These are phyloP conservation scores for Lethrus apterus DNA, from an alignment of 1,140 invertebrate species.

Conservation along the genomic window DNA sequence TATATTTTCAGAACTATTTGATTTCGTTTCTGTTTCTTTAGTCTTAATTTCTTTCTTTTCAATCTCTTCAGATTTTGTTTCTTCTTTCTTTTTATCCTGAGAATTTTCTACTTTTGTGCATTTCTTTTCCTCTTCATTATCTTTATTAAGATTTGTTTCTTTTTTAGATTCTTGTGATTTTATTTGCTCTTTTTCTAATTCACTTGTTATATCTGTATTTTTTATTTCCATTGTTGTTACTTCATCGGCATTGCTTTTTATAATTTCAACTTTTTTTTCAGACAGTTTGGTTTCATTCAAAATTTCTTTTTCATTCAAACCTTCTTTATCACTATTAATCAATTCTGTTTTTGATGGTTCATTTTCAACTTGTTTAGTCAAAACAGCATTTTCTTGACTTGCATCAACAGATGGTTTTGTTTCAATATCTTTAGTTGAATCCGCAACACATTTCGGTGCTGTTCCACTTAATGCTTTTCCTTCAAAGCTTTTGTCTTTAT, in stretches of 20 bases:
- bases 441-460: background rate
- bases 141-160: background rate
- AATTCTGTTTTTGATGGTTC: background rate
- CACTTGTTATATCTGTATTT: background rate
- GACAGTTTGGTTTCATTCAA: background rate
- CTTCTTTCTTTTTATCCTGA: slow-evolving; percentile 1
- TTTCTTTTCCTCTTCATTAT: background rate
- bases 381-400: background rate
- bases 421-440: background rate
- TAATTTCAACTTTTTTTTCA: background rate
- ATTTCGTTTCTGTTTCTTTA: background rate
- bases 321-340: background rate
- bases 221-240: background rate
- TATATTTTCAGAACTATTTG: background rate
- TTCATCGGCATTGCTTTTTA: background rate
- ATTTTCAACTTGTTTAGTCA: background rate
- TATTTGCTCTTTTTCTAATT: background rate
- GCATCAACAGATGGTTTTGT: background rate
- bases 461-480: background rate
- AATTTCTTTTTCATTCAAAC: background rate
- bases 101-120: background rate
- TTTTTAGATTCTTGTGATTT: background rate
- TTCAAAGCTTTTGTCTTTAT: background rate
- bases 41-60: background rate
- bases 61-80: background rate